These are phyloP conservation scores for Monarcha castaneiventris DNA, from an alignment of 2,113 vertebrate species.

Conservation along the genomic window DNA sequence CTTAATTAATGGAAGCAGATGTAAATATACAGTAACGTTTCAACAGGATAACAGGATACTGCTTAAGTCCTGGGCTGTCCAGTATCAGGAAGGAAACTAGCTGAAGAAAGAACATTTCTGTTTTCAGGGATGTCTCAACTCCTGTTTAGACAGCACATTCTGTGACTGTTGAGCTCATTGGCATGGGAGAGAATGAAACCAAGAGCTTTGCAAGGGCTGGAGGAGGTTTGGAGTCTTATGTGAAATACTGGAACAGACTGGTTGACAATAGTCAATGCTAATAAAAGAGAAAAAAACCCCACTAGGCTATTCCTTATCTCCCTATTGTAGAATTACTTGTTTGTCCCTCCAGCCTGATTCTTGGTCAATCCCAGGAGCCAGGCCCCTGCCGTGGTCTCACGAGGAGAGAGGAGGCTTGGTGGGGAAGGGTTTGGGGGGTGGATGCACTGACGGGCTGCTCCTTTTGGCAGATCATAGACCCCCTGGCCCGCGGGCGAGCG, in stretches of 20 bases:
- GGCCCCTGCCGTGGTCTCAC: background rate
- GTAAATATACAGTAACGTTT: constrained; percentile 20
- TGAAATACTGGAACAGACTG: background rate
- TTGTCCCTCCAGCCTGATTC: background rate
- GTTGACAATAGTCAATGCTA: background rate
- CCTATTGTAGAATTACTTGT: background rate
- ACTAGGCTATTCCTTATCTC: background rate
- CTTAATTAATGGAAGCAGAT: constrained; percentile 16
- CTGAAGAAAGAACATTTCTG: background rate
- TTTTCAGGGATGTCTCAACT: background rate
- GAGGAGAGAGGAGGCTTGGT: background rate
- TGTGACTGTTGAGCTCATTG: background rate
- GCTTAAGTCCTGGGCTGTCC: background rate
- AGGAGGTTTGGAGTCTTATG: background rate
- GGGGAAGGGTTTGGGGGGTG: background rate
- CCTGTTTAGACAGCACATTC: background rate
- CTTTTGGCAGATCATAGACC: constrained; percentile 89
- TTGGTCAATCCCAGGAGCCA: background rate
- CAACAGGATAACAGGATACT: constrained; percentile 14
- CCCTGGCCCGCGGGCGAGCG: constrained; percentile 90
- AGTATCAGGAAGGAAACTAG: background rate
- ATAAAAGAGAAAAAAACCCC: background rate
- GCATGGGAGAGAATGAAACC: background rate
- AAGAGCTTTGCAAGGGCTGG: background rate
- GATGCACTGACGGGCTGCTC: background rate